A percentile compares a stretch with the other conserved stretches of the same genome.
phyloP scores from a whole-genome alignment of 2,113 vertebrate species.

The Neogale vison region DNA sequence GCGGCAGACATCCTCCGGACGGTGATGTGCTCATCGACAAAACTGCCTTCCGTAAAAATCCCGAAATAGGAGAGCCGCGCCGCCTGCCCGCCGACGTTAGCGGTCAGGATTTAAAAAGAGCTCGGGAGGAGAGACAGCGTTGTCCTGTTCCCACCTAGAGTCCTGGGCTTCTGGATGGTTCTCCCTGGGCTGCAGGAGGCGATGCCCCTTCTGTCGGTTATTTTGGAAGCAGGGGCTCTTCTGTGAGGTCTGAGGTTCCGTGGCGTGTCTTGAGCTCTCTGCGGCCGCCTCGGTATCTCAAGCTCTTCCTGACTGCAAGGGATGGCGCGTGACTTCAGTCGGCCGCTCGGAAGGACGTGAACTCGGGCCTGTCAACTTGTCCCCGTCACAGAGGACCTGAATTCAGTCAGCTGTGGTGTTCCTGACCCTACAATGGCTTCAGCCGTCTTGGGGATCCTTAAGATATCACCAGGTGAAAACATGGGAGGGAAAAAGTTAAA shows the following conservation, averaged over 20 bases:
- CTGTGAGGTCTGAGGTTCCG: no score
- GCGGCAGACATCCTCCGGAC: fast-evolving
- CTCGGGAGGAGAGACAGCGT: fast-evolving
- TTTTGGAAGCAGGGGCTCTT: background rate
- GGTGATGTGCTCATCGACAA: fast-evolving
- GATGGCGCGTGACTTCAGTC: no score
- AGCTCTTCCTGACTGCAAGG: background rate
- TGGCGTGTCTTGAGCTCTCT: background rate
- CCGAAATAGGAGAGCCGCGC: fast-evolving
- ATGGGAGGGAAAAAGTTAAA: background rate
- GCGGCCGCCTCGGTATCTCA: background rate
- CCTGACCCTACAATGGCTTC: fast-evolving
- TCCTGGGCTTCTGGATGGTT: background rate
- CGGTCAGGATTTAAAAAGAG: no score
- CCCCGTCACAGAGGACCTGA: background rate
- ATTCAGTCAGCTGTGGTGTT: fast-evolving
- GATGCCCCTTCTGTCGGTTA: background rate
- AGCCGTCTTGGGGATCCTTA: fast-evolving
- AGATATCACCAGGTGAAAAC: background rate
- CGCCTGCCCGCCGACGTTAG: background rate
- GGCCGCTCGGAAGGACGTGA: fast-evolving
- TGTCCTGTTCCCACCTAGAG: background rate
- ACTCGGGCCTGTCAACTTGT: fast-evolving
- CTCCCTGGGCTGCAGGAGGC: background rate
- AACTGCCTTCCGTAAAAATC: background rate